These are phyloP conservation scores for Samia ricini DNA, from an alignment of 1,140 invertebrate species.

Conservation along the genomic window DNA sequence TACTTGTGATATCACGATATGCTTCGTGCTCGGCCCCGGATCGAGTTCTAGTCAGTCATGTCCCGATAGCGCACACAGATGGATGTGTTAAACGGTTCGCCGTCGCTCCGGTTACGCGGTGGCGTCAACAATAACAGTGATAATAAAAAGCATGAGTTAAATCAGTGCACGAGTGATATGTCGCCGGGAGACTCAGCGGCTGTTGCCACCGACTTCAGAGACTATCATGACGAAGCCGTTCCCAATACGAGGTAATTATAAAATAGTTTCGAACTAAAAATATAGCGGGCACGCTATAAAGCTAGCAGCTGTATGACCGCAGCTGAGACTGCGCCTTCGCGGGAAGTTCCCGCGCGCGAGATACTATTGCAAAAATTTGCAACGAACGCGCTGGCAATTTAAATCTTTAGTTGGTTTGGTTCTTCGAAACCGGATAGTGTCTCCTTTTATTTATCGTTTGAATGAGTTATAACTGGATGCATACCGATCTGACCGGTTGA, in stretches of 20 bases:
- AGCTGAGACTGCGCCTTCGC: not conserved
- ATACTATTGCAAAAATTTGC: conserved; percentile 1
- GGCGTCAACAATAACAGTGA: conserved; percentile 73
- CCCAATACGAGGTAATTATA: conserved; percentile 85
- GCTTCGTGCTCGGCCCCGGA: not conserved
- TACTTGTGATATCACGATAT: not conserved
- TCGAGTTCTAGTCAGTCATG: conserved; percentile 51
- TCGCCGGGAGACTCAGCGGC: conserved; percentile 81
- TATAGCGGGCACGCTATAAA: conserved; percentile 15
- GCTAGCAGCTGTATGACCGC: conserved; percentile 22
- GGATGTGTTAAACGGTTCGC: conserved; percentile 74
- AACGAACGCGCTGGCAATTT: conserved; percentile 3
- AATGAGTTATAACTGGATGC: not conserved
- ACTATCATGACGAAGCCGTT: conserved; percentile 92
- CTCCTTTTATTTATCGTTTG: conserved; percentile 1
- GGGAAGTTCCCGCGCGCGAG: not conserved
- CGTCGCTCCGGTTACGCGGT: conserved; percentile 79
- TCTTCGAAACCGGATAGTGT: conserved; percentile 1
- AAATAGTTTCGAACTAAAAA: conserved; percentile 30
- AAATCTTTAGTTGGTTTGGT: not conserved
- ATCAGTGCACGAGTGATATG: conserved; percentile 81
- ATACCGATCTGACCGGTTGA: not conserved
- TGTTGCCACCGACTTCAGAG: conserved; percentile 85
- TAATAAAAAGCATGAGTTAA: conserved; percentile 77
- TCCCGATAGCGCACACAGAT: conserved; percentile 54